These are phyloP conservation scores for Embidobia sp. DNA, from an alignment of 2,888 invertebrate genomes.

Conservation along the genomic window DNA sequence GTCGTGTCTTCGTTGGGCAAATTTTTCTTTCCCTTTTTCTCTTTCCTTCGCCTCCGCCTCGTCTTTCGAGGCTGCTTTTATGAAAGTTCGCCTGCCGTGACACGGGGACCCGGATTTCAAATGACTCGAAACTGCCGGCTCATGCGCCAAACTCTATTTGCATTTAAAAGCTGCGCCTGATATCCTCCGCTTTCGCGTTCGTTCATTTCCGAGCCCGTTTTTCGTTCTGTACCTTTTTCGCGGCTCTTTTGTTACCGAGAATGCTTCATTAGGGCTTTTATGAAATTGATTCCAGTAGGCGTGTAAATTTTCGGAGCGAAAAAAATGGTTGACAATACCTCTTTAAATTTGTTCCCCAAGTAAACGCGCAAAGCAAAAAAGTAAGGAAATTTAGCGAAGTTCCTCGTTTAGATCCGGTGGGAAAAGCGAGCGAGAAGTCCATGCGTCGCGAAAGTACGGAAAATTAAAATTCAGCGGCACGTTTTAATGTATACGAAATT, in stretches of 20 bases:
- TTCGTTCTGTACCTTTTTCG: slow-evolving; percentile 44
- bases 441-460: no score
- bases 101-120: slow-evolving; percentile 44
- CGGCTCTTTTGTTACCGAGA: slow-evolving; percentile 41
- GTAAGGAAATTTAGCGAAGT: no score
- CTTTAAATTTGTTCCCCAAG: no score
- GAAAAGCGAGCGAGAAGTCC: no score
- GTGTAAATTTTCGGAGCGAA: no score
- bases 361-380: no score
- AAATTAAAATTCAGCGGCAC: no score
- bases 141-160: slow-evolving; percentile 49
- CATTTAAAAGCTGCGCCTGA: slow-evolving; percentile 59
- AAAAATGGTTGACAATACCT: no score
- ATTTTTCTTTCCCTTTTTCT: slow-evolving; percentile 7
- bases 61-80: slow-evolving; percentile 44
- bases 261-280: slow-evolving; percentile 52
- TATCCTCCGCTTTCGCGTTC: slow-evolving; percentile 32
- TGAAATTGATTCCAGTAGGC: slow-evolving; percentile 23
- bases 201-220: slow-evolving; percentile 34
- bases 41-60: slow-evolving; percentile 4
- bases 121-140: slow-evolving; percentile 39
- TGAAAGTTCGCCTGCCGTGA: slow-evolving; percentile 35
- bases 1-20: slow-evolving; percentile 32
- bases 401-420: no score
- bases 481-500: no score